Percentiles rank a stretch among this genome's conserved stretches.
These are phyloP conservation scores for Avahi laniger DNA, from an alignment of 2,797 vertebrate genomes.

Conservation along the genomic window DNA sequence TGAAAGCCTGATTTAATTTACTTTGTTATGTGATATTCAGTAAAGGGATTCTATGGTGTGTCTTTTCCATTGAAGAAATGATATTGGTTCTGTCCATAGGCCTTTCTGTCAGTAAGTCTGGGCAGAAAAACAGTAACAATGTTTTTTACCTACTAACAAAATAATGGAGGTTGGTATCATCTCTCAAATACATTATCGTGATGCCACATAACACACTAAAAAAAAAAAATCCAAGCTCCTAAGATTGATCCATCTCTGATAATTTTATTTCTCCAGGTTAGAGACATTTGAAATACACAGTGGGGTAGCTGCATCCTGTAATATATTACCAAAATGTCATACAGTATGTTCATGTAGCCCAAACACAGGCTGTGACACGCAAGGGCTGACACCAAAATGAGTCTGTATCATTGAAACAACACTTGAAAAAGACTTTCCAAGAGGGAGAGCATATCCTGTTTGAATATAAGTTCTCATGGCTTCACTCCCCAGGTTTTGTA, in stretches of 20 bases:
- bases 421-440: background rate
- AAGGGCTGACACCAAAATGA: background rate
- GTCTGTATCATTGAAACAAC: background rate
- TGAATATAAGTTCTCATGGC: background rate
- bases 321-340: background rate
- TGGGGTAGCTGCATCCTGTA: background rate
- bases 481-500: background rate
- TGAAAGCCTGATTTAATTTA: background rate
- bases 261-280: background rate
- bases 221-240: background rate
- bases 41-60: background rate
- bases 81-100: background rate
- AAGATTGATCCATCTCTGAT: background rate
- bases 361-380: background rate
- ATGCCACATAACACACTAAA: background rate
- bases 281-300: background rate
- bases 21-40: background rate
- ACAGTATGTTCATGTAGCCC: background rate
- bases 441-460: background rate
- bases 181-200: background rate
- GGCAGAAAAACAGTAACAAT: background rate
- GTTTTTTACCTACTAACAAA: constrained; percentile 18
- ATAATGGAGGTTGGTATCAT: background rate
- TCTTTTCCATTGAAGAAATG: background rate
- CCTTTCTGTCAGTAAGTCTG: background rate